Evolutionary conservation across 1,140 invertebrate genomes (phyloP), one percentile per base, ranked within the genome.

Genomic region (Drosophila arizonae): DNA sequence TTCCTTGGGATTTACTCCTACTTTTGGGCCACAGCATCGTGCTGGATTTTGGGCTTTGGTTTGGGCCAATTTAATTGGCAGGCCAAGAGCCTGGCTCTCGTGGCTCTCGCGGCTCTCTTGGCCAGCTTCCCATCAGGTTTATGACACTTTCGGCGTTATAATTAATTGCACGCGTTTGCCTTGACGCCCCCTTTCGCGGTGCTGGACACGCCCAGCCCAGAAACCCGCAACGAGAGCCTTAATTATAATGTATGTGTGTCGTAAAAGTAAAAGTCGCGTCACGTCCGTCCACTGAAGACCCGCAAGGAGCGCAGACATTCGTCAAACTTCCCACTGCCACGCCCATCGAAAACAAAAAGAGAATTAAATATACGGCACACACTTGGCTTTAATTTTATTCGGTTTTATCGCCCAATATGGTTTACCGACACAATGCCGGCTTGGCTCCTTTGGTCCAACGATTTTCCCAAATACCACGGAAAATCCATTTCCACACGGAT

Each of bases 191-290:
- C 52, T 76, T 70, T 26, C 21, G 43, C 43, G n/a, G 43, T 10
- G 21, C 3, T 54, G 65, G 39, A 4, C 71, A 75, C 71, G 67
- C 71, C 79, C 33, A 45, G 45, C 13, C 9, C 13, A 9, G n/a
- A 9, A 15, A 46, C 24, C 21, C 1, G 17, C 17, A 17, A 13
- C n/a, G 3, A 28, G 39, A 55, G 62, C 58, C 48, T 82, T 86
- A 86, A 86, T 87, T 86, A 82, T 86, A 86, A 79, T 87, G 82
- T 82, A 71, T 82, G 82, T 86, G 66, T 56, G 79, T 77, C 79
- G 76, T 82, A 69, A 86, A 86, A 72, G 67, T 76, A 78, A 86
- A 79, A 81, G 78, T 79, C 81, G 65, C 57, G 62, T 85, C 81
- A 85, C 81, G 67, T 80, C 80, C 81, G 67, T 80, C 80, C 81